A percentile compares a stretch with the other conserved stretches of the same genome.
Conservation (phyloP, 2,888 invertebrate species). For the Stenodera caucasica region DNA sequence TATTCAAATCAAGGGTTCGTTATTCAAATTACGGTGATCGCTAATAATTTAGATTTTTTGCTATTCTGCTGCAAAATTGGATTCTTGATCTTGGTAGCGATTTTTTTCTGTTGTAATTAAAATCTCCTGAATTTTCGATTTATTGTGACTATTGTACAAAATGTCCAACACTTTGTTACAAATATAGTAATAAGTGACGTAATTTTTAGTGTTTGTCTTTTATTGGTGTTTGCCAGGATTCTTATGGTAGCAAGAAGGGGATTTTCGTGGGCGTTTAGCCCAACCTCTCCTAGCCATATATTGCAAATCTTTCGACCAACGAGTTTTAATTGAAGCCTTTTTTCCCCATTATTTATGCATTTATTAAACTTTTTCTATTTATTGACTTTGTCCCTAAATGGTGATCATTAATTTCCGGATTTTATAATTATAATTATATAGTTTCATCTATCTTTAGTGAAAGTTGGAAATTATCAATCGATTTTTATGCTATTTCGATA, state of each 20-base stretch:
- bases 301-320: conserved; percentile 20
- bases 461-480: neutral
- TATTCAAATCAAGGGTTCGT: neutral
- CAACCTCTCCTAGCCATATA: conserved; percentile 39
- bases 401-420: neutral
- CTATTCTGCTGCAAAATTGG: too few relatives aligned
- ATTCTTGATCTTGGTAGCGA: too few relatives aligned
- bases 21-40: too few relatives aligned
- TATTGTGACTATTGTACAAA: too few relatives aligned
- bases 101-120: too few relatives aligned
- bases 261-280: conserved; percentile 39
- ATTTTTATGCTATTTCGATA: too few relatives aligned
- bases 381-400: neutral
- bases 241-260: conserved; percentile 33
- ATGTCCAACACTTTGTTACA: neutral
- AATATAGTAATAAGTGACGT: conserved; percentile 3
- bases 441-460: neutral
- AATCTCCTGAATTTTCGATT: too few relatives aligned
- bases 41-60: too few relatives aligned
- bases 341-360: neutral
- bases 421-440: neutral
- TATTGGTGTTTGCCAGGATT: conserved; percentile 20
- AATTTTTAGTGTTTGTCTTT: neutral
- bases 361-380: neutral
- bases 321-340: conserved; percentile 24